Base-by-base conservation (phyloP, 53 echinoderm and acorn worm genomes). In the Zoroaster sp. region DNA sequence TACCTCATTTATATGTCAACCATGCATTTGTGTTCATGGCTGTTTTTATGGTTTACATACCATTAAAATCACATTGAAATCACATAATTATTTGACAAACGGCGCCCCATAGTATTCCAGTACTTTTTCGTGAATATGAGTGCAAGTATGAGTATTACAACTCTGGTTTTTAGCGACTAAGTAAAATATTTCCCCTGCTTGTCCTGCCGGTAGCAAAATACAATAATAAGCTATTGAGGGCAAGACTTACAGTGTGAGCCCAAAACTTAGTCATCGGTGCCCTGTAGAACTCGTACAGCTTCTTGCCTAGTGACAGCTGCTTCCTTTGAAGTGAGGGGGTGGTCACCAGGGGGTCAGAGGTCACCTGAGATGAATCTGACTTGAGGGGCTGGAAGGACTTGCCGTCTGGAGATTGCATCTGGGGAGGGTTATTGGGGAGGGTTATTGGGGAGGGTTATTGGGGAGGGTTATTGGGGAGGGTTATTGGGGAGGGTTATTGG, bases 201-300 rank as follows among this genome's bases (percentile, higher is more conserved):
- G n/a, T n/a, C n/a, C n/a, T n/a, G n/a, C n/a, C n/a, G n/a, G n/a
- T n/a, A n/a, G n/a, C n/a, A n/a, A n/a, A n/a, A n/a, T n/a, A n/a
- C n/a, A n/a, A n/a, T n/a, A n/a, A n/a, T n/a, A n/a, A n/a, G n/a
- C n/a, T n/a, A n/a, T n/a, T n/a, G n/a, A n/a, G n/a, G n/a, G n/a
- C n/a, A n/a, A n/a, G 65, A 93, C 95, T 89, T 74, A 99, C 99
- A 72, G 96, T 94, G 40, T 96, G 88, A 46, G 96, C 76, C 99
- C 99, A 99, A 59, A 99, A 99, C 71, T 99, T 99, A 15, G 96
- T 89, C 72, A 99, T 94, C 5, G 99, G 99, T 15, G 99, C 96
- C 72, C 90, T 96, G 96, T 94, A 99, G 92, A 99, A 99, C 86
- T 99, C 99, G 68, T 96, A 93, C 74, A 99, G 75, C 89, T 99